Evolutionary conservation across 2,888 invertebrate genomes (phyloP), one percentile per base, ranked within the genome.

Genomic region (Trissonchulus sp.): DNA sequence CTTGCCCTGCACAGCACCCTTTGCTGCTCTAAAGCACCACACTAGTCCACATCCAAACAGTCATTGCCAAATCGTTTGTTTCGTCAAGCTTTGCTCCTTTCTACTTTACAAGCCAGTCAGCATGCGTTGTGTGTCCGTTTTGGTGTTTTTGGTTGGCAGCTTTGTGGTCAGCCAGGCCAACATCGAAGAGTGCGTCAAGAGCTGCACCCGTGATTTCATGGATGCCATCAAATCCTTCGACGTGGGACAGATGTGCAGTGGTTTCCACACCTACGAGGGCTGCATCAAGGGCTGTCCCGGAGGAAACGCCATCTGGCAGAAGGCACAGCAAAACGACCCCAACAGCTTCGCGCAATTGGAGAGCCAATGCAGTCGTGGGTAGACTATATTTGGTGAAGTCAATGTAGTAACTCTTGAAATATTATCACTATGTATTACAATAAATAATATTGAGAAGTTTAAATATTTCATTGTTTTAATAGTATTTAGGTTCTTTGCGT

Each of bases 331-430:
- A 8, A 8, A 28, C 31, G 65, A 65, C n/a, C 65, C 65, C 15
- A 8, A 28, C 65, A 65, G 65, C n/a, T 65, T 65, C 65, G 8
- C 8, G 30, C 30, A 65, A 65, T 28, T 65, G 65, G 65, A 65
- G 34, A 65, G 31, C 65, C 63, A 35, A 30, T 37, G 37, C 31
- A 34, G 28, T 38, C 36, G 33, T 23, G 31, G 68, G 1, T 33
- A 18, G 68, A 68, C 63, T n/a, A 63, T 18, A 72, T 36, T 76
- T 68, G n/a, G n/a, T n/a, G n/a, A n/a, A n/a, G n/a, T n/a, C n/a
- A n/a, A n/a, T n/a, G n/a, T n/a, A n/a, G n/a, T n/a, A n/a, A n/a
- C n/a, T n/a, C n/a, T n/a, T n/a, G n/a, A n/a, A n/a, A n/a, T n/a
- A n/a, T n/a, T n/a, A n/a, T n/a, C n/a, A n/a, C n/a, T n/a, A n/a